phyloP scores from a whole-genome alignment of 2,797 vertebrate genomes.

The Enteromius trimaculatus region DNA sequence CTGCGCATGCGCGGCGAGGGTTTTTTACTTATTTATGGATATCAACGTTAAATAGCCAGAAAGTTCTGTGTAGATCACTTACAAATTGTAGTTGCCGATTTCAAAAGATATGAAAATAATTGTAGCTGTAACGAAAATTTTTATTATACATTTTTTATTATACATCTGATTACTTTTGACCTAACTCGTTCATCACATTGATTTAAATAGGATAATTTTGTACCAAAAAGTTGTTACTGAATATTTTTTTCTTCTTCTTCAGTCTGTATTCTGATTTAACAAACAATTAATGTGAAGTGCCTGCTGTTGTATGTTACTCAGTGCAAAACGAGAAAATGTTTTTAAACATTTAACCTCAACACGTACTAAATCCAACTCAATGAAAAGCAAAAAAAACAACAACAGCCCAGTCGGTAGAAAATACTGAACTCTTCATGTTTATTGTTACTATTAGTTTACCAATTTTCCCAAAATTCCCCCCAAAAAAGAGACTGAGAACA shows the following conservation, averaged over 20 bases:
- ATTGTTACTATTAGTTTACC: constrained; percentile 25
- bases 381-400: too few species aligned
- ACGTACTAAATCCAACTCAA: too few species aligned
- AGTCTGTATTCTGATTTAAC: too few species aligned
- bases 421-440: background rate
- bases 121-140: background rate
- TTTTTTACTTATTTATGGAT: background rate
- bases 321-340: too few species aligned
- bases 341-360: too few species aligned
- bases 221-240: too few species aligned
- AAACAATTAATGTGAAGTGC: too few species aligned
- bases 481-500: constrained; percentile 42
- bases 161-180: background rate
- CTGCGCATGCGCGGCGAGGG: constrained; percentile 11
- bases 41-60: background rate
- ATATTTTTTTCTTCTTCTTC: too few species aligned
- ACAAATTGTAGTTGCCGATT: background rate
- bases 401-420: too few species aligned
- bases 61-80: background rate
- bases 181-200: background rate
- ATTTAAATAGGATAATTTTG: background rate
- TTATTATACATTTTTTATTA: too few species aligned
- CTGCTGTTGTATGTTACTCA: too few species aligned
- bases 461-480: constrained; percentile 7
- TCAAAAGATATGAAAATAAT: background rate